These are phyloP conservation scores for Samia ricini DNA, from an alignment of 1,140 invertebrate species.

Conservation along the genomic window DNA sequence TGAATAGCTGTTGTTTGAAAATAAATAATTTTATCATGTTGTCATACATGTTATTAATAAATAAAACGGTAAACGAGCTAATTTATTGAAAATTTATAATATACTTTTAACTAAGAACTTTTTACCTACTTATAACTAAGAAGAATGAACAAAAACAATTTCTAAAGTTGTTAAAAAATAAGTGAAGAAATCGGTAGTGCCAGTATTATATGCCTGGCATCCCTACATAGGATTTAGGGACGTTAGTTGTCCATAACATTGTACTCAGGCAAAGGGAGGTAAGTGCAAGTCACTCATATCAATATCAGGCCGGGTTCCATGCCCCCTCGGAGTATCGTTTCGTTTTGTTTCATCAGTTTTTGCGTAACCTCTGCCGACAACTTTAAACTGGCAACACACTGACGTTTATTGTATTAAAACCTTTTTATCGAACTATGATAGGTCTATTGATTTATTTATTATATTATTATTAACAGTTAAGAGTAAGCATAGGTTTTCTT, in stretches of 20 bases:
- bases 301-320: slow-evolving; percentile 53
- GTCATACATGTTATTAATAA: too few relatives aligned
- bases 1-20: too few relatives aligned
- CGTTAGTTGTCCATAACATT: slow-evolving; percentile 57
- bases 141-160: too few relatives aligned
- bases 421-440: neutral
- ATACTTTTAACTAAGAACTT: too few relatives aligned
- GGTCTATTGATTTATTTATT: too few relatives aligned
- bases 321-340: slow-evolving; percentile 26
- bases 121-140: too few relatives aligned
- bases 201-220: neutral
- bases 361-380: slow-evolving; percentile 43
- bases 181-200: neutral
- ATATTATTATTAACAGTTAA: too few relatives aligned
- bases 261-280: slow-evolving; percentile 44
- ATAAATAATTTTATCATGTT: too few relatives aligned
- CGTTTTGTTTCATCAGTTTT: slow-evolving; percentile 68
- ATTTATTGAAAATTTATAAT: too few relatives aligned
- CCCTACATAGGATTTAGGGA: slow-evolving; percentile 5
- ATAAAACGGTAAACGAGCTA: too few relatives aligned
- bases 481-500: too few relatives aligned
- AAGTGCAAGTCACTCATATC: slow-evolving; percentile 75
- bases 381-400: slow-evolving; percentile 30
- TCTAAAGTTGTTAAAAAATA: neutral
- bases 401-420: slow-evolving; percentile 7